These are phyloP conservation scores for Trididemnum miniatum DNA, from an alignment of 23 tunicate genomes.

Conservation along the genomic window DNA sequence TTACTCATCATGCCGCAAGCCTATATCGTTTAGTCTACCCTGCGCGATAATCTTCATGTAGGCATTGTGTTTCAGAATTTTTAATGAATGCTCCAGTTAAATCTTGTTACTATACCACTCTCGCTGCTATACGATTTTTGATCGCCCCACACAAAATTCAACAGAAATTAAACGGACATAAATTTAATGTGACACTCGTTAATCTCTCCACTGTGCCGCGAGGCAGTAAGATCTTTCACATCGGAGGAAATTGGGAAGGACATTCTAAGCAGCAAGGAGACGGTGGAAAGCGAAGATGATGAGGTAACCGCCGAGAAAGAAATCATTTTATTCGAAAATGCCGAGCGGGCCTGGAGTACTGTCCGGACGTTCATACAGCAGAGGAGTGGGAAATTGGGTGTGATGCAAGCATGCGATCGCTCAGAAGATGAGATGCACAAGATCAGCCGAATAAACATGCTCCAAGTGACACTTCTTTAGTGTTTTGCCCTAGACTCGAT, in stretches of 20 bases:
- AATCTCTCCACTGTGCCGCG: no score
- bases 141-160: no score
- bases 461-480: slow-evolving; percentile 24
- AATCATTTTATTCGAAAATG: slow-evolving; percentile 34
- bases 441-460: slow-evolving; percentile 29
- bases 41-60: no score
- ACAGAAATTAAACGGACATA: no score
- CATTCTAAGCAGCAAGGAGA: slow-evolving; percentile 46
- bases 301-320: slow-evolving; percentile 28
- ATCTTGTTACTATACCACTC: no score
- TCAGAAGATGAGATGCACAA: slow-evolving; percentile 13
- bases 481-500: slow-evolving; percentile 11
- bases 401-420: slow-evolving; percentile 47
- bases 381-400: slow-evolving; percentile 29
- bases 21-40: no score
- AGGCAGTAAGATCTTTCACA: slow-evolving; percentile 46
- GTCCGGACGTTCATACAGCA: slow-evolving; percentile 47
- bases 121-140: no score
- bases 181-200: no score
- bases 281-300: slow-evolving; percentile 51
- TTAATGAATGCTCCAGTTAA: no score
- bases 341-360: slow-evolving; percentile 22
- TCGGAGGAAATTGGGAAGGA: slow-evolving; percentile 34
- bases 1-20: no score
- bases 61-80: no score